Evolutionary conservation across 37 sponge, comb jelly and placozoan genomes (phyloP).

Genomic region (Oopsacas minuta): DNA sequence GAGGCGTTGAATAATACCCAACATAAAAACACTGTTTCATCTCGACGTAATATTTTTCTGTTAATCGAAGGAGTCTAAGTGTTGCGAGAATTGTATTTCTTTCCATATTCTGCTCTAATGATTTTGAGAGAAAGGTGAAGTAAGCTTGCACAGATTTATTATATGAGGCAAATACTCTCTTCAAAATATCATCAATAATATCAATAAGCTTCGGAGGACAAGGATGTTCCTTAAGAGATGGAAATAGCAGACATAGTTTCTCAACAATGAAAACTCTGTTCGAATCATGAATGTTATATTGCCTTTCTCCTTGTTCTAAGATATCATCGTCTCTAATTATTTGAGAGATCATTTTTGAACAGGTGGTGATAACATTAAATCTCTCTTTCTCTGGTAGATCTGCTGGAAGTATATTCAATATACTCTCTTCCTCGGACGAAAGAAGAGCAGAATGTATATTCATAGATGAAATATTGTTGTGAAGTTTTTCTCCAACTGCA

Average conservation of each 20-base stretch:
- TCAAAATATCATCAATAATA: background rate
- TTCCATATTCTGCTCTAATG: background rate
- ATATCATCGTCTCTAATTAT: too few species aligned
- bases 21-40: constrained; percentile 58
- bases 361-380: too few species aligned
- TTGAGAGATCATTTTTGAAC: too few species aligned
- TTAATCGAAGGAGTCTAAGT: constrained; percentile 57
- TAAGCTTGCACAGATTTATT: constrained; percentile 74
- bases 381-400: too few species aligned
- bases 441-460: background rate
- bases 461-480: background rate
- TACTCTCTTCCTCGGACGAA: background rate
- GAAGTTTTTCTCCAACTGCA: constrained; percentile 31
- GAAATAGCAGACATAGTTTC: background rate
- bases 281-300: too few species aligned
- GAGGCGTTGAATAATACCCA: constrained; percentile 65
- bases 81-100: constrained; percentile 23
- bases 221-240: background rate
- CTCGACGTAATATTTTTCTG: constrained; percentile 75
- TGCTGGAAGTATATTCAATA: background rate
- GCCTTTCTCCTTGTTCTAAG: too few species aligned
- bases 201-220: background rate
- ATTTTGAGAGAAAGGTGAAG: constrained; percentile 48
- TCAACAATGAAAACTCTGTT: too few species aligned
- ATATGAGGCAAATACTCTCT: constrained; percentile 75